These are phyloP conservation scores for Natator depressus DNA, from an alignment of 2,113 vertebrate species.

Conservation along the genomic window DNA sequence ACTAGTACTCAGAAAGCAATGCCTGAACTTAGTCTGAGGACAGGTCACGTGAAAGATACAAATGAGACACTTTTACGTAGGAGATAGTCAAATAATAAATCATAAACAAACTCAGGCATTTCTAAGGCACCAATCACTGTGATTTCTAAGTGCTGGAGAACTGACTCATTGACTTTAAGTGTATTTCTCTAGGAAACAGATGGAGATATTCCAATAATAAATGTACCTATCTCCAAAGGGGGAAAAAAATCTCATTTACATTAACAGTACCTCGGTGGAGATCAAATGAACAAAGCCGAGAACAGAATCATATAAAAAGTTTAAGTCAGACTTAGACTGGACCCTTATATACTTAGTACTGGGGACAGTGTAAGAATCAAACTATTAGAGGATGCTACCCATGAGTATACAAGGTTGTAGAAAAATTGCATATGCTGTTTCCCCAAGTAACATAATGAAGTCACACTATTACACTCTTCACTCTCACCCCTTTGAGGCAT, in stretches of 20 bases:
- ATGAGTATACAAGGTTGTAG: neutral
- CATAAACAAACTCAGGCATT: neutral
- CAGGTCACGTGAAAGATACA: neutral
- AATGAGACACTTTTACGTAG: accelerated
- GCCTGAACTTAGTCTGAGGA: accelerated
- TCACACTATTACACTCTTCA: neutral
- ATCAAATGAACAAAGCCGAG: neutral
- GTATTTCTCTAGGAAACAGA: neutral
- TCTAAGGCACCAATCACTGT: accelerated
- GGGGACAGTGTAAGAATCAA: neutral
- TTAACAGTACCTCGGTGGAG: slow-evolving; percentile 21
- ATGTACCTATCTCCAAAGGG: neutral
- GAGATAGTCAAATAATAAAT: neutral
- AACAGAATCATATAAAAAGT: neutral
- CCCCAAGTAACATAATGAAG: neutral
- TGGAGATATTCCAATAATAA: slow-evolving; percentile 37
- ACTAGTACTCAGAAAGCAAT: accelerated
- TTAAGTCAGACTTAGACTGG: neutral
- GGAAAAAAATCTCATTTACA: neutral
- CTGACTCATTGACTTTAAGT: accelerated
- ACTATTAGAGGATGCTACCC: neutral
- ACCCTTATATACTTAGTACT: neutral
- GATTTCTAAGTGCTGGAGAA: accelerated
- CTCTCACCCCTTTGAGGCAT: neutral
- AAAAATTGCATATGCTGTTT: neutral